Conservation (phyloP, 2,888 invertebrate species). For the Tenthredo distinguenda region DNA sequence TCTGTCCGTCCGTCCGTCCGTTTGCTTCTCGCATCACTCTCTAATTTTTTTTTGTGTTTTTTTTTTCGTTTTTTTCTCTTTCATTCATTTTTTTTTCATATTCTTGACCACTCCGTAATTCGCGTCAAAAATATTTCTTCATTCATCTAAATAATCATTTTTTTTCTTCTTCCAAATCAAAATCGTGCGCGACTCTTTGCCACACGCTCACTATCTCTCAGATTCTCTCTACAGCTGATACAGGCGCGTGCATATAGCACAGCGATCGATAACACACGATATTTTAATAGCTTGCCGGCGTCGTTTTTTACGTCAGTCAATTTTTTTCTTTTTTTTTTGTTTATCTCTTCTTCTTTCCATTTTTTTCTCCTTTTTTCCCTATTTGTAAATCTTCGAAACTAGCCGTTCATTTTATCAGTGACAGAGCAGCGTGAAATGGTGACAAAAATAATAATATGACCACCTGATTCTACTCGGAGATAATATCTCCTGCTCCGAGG, state of each 20-base stretch:
- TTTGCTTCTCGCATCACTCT: slow-evolving; percentile 35
- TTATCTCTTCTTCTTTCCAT: too few species aligned
- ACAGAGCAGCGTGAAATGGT: background rate
- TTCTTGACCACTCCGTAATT: background rate
- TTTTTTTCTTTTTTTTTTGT: background rate
- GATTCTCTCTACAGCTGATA: too few species aligned
- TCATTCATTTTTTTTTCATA: background rate
- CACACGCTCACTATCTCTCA: too few species aligned
- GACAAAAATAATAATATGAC: background rate
- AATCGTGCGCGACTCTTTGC: too few species aligned
- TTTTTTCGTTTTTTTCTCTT: background rate
- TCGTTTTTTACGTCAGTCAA: background rate
- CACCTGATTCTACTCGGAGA: background rate
- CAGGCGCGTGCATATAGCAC: background rate
- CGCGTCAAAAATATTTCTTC: background rate
- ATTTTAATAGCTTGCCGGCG: background rate
- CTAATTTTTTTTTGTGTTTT: background rate
- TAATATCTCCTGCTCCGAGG: background rate
- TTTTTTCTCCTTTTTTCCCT: background rate
- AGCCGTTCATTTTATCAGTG: background rate
- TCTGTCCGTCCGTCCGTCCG: slow-evolving; percentile 45
- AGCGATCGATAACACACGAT: background rate
- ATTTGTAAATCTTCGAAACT: background rate
- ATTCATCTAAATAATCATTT: background rate
- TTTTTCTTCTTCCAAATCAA: background rate